A percentile compares a stretch with the other conserved stretches of the same genome.
Evolutionary conservation across 2,797 vertebrate species (phyloP).

Genomic region (Odontamblyopus lacepedii): DNA sequence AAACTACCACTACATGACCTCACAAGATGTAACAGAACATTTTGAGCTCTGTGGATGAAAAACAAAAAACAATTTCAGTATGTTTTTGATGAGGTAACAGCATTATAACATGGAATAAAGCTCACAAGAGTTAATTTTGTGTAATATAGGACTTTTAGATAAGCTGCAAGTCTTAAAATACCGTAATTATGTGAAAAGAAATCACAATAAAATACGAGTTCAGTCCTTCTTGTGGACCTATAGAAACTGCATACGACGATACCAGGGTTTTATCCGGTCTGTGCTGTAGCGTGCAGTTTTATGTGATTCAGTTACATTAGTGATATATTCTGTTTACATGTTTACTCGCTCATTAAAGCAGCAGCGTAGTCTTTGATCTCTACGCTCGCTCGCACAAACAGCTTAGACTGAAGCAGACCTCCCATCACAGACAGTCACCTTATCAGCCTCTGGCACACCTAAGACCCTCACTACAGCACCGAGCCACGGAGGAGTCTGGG

Average conservation of each 20-base stretch:
- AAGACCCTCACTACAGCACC: constrained; percentile 47
- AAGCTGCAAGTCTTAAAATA: too few relatives aligned
- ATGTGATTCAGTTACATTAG: constrained; percentile 3
- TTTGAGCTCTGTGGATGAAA: too few relatives aligned
- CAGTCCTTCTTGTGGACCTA: neutral
- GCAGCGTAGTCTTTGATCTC: constrained; percentile 43
- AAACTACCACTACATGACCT: too few relatives aligned
- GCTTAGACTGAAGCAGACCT: constrained; percentile 45
- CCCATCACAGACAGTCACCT: constrained; percentile 67
- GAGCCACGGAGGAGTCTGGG: constrained; percentile 51
- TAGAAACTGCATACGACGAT: neutral
- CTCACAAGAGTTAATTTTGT: too few relatives aligned
- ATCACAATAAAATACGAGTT: neutral
- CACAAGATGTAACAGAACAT: too few relatives aligned
- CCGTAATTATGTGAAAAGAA: too few relatives aligned
- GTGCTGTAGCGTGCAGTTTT: constrained; percentile 18
- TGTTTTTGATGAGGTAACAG: too few relatives aligned
- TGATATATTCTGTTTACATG: constrained; percentile 1
- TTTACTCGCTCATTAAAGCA: constrained; percentile 27
- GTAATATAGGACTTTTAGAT: too few relatives aligned
- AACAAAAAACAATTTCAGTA: too few relatives aligned
- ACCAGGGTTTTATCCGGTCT: constrained; percentile 34
- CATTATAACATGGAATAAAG: too few relatives aligned
- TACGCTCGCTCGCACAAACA: constrained; percentile 25
- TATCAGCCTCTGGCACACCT: constrained; percentile 78